These are phyloP conservation scores for Formica aserva DNA, from an alignment of 2,888 invertebrate species.

Conservation along the genomic window DNA sequence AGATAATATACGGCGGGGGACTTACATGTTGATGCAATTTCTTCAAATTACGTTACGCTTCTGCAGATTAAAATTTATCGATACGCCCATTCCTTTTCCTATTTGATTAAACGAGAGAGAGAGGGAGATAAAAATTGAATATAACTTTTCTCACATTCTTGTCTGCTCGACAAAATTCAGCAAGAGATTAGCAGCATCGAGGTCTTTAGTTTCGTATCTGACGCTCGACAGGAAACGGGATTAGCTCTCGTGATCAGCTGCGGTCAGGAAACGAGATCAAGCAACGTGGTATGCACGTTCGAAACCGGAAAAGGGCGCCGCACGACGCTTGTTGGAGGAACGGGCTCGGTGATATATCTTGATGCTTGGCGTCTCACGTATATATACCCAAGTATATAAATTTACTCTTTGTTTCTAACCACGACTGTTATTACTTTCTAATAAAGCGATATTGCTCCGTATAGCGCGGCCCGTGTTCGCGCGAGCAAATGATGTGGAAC, in stretches of 20 bases:
- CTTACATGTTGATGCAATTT: constrained; percentile 23
- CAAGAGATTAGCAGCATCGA: constrained; percentile 1
- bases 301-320: constrained; percentile 35
- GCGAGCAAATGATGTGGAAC: constrained; percentile 78
- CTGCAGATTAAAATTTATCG: constrained; percentile 25
- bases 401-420: constrained; percentile 71
- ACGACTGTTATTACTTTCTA: constrained; percentile 80
- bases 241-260: constrained; percentile 69
- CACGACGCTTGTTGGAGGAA: constrained; percentile 50
- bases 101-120: constrained; percentile 24
- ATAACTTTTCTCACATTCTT: neutral
- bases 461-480: constrained; percentile 58
- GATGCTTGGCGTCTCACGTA: constrained; percentile 62
- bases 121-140: constrained; percentile 9
- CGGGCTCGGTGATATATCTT: constrained; percentile 69
- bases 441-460: constrained; percentile 78
- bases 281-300: constrained; percentile 32
- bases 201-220: constrained; percentile 34
- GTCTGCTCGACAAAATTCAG: constrained; percentile 27
- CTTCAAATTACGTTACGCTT: constrained; percentile 17
- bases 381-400: constrained; percentile 68
- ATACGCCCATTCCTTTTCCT: neutral
- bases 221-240: constrained; percentile 69
- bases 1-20: constrained; percentile 28
- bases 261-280: constrained; percentile 64